Conservation (phyloP, 2,797 vertebrate species). For the Muscicapa comitata region DNA sequence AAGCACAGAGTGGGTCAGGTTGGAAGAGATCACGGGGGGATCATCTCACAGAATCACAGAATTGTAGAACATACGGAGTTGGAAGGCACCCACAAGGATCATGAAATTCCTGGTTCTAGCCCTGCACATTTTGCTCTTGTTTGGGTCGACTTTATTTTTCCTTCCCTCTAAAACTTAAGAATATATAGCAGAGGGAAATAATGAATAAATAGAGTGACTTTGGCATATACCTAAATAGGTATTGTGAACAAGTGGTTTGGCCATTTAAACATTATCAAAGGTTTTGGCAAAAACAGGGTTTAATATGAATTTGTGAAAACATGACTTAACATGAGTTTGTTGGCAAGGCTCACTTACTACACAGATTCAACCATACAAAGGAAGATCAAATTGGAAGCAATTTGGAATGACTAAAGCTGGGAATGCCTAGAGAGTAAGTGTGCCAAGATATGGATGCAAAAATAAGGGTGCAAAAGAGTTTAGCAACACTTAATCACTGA, state of each 20-base stretch:
- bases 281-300: background rate
- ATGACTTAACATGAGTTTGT: background rate
- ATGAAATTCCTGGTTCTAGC: background rate
- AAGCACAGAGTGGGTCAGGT: background rate
- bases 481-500: background rate
- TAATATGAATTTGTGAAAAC: background rate
- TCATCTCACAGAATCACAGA: background rate
- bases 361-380: background rate
- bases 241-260: background rate
- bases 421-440: background rate
- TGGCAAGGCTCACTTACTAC: background rate
- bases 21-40: background rate
- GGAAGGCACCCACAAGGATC: background rate
- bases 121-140: background rate
- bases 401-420: background rate
- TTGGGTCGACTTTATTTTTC: background rate
- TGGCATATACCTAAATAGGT: background rate
- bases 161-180: background rate
- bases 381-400: background rate
- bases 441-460: background rate
- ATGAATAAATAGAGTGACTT: background rate
- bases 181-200: background rate
- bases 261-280: background rate
- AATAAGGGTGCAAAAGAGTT: background rate
- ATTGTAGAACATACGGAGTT: background rate